Evolutionary conservation across 2,888 invertebrate species (phyloP).

Genomic region (Nomada hirtipes): DNA sequence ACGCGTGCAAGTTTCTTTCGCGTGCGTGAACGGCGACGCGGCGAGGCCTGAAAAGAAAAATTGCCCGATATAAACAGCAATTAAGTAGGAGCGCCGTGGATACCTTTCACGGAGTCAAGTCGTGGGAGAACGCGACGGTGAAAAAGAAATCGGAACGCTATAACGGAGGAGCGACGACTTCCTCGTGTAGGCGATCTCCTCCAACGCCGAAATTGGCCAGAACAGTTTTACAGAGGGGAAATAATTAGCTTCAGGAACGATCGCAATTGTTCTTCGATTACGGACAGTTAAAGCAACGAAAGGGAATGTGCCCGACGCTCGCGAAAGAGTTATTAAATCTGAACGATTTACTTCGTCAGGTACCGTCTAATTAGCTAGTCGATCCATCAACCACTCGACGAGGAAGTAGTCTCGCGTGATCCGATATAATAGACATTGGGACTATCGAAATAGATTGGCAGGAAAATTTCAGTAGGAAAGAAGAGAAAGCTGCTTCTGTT

Average conservation of each 20-base stretch:
- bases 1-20: neutral
- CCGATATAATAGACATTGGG: slow-evolving; percentile 8
- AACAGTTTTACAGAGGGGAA: slow-evolving; percentile 44
- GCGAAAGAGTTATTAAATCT: slow-evolving; percentile 56
- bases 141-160: slow-evolving; percentile 40
- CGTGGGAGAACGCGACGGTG: slow-evolving; percentile 67
- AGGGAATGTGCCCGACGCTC: slow-evolving; percentile 15
- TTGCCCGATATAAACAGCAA: slow-evolving; percentile 69
- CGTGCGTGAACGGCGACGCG: neutral
- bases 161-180: neutral
- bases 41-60: slow-evolving; percentile 49
- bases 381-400: slow-evolving; percentile 31
- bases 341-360: slow-evolving; percentile 30
- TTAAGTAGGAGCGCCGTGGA: slow-evolving; percentile 67
- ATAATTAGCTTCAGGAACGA: slow-evolving; percentile 60
- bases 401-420: slow-evolving; percentile 36
- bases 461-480: slow-evolving; percentile 6
- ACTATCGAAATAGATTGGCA: neutral
- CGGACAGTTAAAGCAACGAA: slow-evolving; percentile 41
- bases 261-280: slow-evolving; percentile 59
- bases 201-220: slow-evolving; percentile 60
- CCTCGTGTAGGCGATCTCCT: slow-evolving; percentile 48
- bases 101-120: slow-evolving; percentile 61
- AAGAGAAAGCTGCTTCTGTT: slow-evolving; percentile 28
- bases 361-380: slow-evolving; percentile 39